phyloP scores from a whole-genome alignment of 2,113 vertebrate species.

The Nycticryphes semicollaris region DNA sequence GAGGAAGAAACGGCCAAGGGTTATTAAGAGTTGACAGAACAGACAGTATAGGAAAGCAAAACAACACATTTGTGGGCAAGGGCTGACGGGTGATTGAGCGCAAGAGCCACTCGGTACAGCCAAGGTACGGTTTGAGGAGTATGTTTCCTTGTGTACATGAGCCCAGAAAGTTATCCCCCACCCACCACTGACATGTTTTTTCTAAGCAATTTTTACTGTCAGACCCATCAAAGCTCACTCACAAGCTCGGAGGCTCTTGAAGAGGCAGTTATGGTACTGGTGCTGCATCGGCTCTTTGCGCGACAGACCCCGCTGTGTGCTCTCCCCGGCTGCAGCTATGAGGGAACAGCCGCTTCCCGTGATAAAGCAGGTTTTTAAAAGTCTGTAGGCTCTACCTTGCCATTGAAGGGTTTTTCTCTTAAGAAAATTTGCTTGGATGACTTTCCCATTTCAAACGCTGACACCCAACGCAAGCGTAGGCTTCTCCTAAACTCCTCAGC shows the following conservation, averaged over 20 bases:
- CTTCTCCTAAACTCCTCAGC: neutral
- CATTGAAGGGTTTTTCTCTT: neutral
- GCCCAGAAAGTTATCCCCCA: neutral
- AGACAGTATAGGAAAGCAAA: neutral
- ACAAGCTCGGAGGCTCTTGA: neutral
- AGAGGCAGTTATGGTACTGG: neutral
- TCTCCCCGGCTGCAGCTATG: neutral
- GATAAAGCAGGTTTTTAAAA: neutral
- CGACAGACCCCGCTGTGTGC: neutral
- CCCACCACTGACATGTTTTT: neutral
- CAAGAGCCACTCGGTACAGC: neutral
- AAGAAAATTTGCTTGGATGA: neutral
- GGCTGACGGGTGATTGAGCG: too few species aligned
- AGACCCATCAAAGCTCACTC: neutral
- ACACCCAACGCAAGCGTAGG: neutral
- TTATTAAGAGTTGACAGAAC: neutral
- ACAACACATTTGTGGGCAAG: too few species aligned
- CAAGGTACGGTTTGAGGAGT: neutral
- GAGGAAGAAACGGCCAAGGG: neutral
- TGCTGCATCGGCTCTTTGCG: neutral
- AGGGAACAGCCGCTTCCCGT: neutral
- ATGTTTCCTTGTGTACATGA: neutral
- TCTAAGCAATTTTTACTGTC: neutral
- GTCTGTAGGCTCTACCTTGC: neutral
- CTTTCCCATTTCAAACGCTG: neutral